phyloP scores from a whole-genome alignment of 1,140 invertebrate species.

The Ceratina australensis region DNA sequence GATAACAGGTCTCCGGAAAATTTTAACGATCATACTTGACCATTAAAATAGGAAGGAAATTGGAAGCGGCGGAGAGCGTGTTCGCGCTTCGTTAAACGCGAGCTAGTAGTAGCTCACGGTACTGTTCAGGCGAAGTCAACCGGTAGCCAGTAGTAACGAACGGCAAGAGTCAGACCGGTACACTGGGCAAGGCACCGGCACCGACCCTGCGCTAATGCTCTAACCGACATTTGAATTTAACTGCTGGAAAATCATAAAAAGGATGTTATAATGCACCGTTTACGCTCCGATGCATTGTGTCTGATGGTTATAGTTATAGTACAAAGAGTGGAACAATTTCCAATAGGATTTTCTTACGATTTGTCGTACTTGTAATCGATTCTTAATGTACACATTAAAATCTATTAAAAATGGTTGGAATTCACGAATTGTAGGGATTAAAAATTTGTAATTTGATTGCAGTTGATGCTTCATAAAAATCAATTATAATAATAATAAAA shows the following conservation, averaged over 20 bases:
- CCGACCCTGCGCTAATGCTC: not conserved
- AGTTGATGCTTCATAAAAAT: no score
- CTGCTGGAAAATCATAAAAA: not conserved
- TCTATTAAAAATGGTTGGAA: no score
- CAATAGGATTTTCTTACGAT: no score
- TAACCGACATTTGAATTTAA: not conserved
- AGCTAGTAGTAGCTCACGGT: not conserved
- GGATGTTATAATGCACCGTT: not conserved
- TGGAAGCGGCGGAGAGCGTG: no score
- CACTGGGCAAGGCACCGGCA: no score
- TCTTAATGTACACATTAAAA: no score
- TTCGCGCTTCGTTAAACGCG: slow-evolving; percentile 2
- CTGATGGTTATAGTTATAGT: not conserved
- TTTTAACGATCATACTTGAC: no score
- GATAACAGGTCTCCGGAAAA: no score
- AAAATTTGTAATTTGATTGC: no score
- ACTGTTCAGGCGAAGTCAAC: not conserved
- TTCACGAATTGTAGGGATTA: no score
- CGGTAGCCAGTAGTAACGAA: slow-evolving; percentile 2
- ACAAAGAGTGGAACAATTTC: not conserved
- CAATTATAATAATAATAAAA: no score
- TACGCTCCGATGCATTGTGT: not conserved
- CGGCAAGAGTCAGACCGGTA: not conserved
- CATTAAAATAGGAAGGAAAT: not conserved
- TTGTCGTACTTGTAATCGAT: no score